Evolutionary conservation across 1,140 invertebrate genomes (phyloP), one percentile per base, ranked within the genome.

Genomic region (Drosophila fuyamai): DNA sequence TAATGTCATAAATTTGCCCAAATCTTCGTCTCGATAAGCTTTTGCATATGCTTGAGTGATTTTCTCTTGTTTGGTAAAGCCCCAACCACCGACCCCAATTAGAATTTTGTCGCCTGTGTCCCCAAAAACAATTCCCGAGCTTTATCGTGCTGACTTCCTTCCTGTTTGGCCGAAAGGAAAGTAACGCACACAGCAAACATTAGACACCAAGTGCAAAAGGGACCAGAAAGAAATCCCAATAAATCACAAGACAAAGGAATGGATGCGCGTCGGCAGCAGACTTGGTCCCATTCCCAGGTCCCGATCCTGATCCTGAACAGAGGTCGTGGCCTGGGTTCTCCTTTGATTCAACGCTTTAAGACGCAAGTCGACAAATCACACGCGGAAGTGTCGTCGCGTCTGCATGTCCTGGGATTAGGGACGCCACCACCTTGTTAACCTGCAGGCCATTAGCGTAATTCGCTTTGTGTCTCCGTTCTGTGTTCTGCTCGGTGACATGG

Each of bases 111-210:
- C 60, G 36, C 14, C 40, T 54, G 35, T n/a, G 16, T 51, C 7
- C 55, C 53, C 23, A 48, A 62, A 76, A 75, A 76, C 77, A 55
- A 71, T 68, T 68, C 56, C 41, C 32, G n/a, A 67, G 63, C 59
- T 80, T 83, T 84, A 84, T 84, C 76, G 81, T 47, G 43, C 72
- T 47, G 23, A 84, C 76, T 84, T 84, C 81, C 81, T 84, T 84
- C 76, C 76, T 59, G 44, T 56, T 47, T 16, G 59, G 16, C 35
- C 41, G 40, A 44, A 71, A 43, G 12, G 44, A 38, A 61, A 74
- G 57, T 40, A 78, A 78, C 62, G 74, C 44, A 27, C 41, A 66
- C 32, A 44, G 54, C 48, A 82, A 78, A 74, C 68, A 81, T 68
- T 58, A 78, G 73, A 63, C 48, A 43, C 38, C 60, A 38, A 47